Evolutionary conservation across 2,888 invertebrate species (phyloP).

Genomic region (Chrysina gloriosa): DNA sequence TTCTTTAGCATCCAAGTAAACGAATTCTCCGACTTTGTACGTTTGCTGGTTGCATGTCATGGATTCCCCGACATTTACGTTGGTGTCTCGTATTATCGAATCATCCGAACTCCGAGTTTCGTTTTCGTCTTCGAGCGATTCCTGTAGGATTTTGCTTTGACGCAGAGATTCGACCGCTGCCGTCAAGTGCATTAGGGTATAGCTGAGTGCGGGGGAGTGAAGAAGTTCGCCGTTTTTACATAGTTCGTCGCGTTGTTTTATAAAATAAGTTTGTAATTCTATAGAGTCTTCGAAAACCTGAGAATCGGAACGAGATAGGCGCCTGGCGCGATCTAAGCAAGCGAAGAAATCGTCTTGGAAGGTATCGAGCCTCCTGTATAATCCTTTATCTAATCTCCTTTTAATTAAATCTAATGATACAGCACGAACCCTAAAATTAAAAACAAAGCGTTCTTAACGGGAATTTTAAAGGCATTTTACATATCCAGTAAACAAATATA

Average conservation of each 20-base stretch:
- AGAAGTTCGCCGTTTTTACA: conserved; percentile 85
- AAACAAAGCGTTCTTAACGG: no score
- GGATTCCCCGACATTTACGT: conserved; percentile 66
- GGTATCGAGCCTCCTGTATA: conserved; percentile 91
- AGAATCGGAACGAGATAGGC: conserved; percentile 90
- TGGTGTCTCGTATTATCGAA: conserved; percentile 58
- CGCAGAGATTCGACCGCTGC: conserved; percentile 80
- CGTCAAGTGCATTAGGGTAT: conserved; percentile 80
- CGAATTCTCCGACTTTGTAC: conserved; percentile 89
- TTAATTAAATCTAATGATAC: conserved; percentile 94
- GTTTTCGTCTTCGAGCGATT: conserved; percentile 81
- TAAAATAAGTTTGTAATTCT: conserved; percentile 91
- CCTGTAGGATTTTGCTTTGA: conserved; percentile 80
- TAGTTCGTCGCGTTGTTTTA: conserved; percentile 76
- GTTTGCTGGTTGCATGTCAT: conserved; percentile 82
- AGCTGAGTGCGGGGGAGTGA: conserved; percentile 87
- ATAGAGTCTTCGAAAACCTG: conserved; percentile 96
- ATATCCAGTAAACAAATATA: no score
- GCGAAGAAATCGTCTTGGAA: conserved; percentile 98
- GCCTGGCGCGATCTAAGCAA: conserved; percentile 90
- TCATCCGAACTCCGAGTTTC: conserved; percentile 70
- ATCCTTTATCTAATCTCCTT: conserved; percentile 88
- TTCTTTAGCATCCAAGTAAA: conserved; percentile 82
- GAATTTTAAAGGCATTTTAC: no score
- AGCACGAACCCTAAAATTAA: conserved; percentile 75